Base-by-base conservation (phyloP, 2,888 invertebrate genomes). In the Physocephala rufipes region DNA sequence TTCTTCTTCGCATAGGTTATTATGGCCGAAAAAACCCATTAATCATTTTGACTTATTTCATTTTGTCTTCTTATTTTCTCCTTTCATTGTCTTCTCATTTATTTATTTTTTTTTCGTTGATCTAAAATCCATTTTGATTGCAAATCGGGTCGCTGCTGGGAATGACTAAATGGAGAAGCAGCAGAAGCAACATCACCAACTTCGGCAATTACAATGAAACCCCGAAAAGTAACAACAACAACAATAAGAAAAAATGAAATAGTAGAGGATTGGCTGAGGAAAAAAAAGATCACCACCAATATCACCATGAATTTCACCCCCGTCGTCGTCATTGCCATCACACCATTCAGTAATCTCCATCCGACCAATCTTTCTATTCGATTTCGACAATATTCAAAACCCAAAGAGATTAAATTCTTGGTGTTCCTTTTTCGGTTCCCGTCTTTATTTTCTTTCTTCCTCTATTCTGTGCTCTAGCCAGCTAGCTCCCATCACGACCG, bases 31-130 rank as follows among this genome's bases (percentile, higher is more conserved):
- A 76, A 72, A 73, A 79, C 81, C 81, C 82, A 83, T 83, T 83
- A 82, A 83, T 83, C 83, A 83, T 83, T 80, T 82, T 82, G 83
- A 82, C 82, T 83, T 82, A 82, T 82, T 81, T 82, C 82, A 78
- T 82, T 83, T 79, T 80, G 4, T 2, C 15, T 19, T 15, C 19
- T 49, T 49, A 26, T 58, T 19, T 24, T 55, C 24, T 80, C 79
- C 80, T 79, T 80, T 81, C 78, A 79, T 79, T 9, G 4, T 36
- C 9, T 82, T 83, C 79, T 80, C 2, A 4, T n/a, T 2, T 49
- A 3, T 19, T 4, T 49, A 3, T 12, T 28, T 58, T 19, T 21
- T 55, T 55, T 80, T 80, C 80, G 79, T 80, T 81, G 78, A 80
- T 79, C 81, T 81, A 81, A 82, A 82, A 83, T 82, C 83, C 83